Base-by-base conservation (phyloP, 2,797 vertebrate genomes). In the Trematomus bernacchii region DNA sequence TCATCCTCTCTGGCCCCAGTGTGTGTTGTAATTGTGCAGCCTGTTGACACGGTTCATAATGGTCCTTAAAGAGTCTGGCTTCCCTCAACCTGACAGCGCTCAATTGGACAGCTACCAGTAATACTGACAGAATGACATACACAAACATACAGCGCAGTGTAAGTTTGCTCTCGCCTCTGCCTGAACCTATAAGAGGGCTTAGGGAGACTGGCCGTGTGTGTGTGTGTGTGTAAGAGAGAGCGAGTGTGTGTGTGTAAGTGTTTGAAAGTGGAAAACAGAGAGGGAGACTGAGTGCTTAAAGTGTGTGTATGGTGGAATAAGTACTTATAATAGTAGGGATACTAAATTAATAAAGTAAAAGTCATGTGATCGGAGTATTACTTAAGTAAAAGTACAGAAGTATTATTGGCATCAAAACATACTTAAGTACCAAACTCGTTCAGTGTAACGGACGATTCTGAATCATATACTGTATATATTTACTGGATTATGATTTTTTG, bases 41-140 rank as follows among this genome's bases (percentile, higher is more conserved):
- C 82, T 91, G 89, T 93, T 93, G 92, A 92, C 93, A 91, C 72
- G 66, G 83, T 77, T 93, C 85, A 89, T 91, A 91, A 91, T 87
- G 84, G 90, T 74, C 78, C 87, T 90, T 88, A 87, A 92, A 91
- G 86, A 91, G 91, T 71, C 90, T 85, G 88, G 88, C 87, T 93
- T 91, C 87, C 68, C 85, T 91, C 91, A 91, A 62, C 73, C 80
- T 87, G 91, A 91, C 91, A 88, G 87, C 82, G 75, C 89, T 84
- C 77, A 76, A 83, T 81, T 89, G 88, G 88, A 89, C 71, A 76
- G 87, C 88, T 71, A 86, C 84, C 89, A 90, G 80, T 86, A 85
- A 84, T 73, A 71, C 86, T 90, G 92, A 92, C 88, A 88, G 86
- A 89, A 72, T 88, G 91, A 91, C 91, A 90, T 84, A 86, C 62